Evolutionary conservation across 2,888 invertebrate species (phyloP).

Genomic region (Leptothorax acervorum): DNA sequence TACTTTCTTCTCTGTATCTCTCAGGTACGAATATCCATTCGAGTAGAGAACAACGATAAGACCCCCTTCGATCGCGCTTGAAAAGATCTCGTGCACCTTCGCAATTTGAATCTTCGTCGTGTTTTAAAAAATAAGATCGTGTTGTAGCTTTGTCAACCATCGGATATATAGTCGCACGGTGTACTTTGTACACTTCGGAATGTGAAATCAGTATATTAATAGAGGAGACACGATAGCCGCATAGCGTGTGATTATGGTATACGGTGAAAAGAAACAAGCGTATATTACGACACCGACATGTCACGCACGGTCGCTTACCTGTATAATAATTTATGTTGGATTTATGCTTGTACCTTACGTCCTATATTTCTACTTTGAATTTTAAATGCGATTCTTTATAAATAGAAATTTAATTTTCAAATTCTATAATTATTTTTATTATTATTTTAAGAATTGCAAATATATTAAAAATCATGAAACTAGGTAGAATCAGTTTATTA

Average conservation of each 20-base stretch:
- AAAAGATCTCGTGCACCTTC: constrained; percentile 2
- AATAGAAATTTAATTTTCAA: not conserved
- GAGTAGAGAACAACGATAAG: not conserved
- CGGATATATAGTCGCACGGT: constrained; percentile 70
- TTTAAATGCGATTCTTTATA: not conserved
- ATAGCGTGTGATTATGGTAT: constrained; percentile 30
- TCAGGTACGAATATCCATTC: constrained; percentile 6
- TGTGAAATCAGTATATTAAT: constrained; percentile 79
- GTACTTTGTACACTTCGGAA: constrained; percentile 71
- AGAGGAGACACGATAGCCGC: constrained; percentile 55
- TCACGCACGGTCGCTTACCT: constrained; percentile 37
- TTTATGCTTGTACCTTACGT: not conserved
- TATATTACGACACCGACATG: constrained; percentile 32
- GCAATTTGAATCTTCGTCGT: constrained; percentile 30
- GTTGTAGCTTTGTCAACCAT: constrained; percentile 67
- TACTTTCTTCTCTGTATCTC: not conserved
- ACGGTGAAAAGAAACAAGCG: constrained; percentile 16
- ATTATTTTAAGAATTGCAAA: not conserved
- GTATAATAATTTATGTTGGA: constrained; percentile 26
- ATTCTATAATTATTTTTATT: not conserved
- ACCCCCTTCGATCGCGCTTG: not conserved
- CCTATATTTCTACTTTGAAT: not conserved
- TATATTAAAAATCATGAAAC: not conserved
- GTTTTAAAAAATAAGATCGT: constrained; percentile 29
- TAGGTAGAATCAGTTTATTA: not conserved